Evolutionary conservation across 2,888 invertebrate species (phyloP).

Genomic region (Nomada lathburiana): DNA sequence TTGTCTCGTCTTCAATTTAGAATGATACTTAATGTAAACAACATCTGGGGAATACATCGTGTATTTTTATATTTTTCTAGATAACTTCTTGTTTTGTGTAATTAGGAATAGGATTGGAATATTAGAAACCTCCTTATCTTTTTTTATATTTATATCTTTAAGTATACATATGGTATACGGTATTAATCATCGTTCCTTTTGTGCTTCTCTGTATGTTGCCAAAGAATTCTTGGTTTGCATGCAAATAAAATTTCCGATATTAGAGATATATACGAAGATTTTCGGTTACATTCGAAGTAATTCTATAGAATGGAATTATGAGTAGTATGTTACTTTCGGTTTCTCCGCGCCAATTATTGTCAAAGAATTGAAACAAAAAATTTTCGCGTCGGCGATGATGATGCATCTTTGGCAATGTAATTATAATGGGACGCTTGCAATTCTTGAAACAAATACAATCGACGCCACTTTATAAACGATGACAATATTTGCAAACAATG

Average conservation of each 20-base stretch:
- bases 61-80: neutral
- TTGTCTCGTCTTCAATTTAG: neutral
- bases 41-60: neutral
- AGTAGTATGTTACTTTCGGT: neutral
- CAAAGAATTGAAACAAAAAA: neutral
- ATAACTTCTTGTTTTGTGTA: neutral
- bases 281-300: neutral
- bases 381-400: neutral
- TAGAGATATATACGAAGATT: no score
- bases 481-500: neutral
- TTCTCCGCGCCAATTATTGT: neutral
- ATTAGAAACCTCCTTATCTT: no score
- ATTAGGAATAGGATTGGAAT: neutral
- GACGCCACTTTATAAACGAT: neutral
- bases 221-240: no score
- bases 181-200: no score
- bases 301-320: neutral
- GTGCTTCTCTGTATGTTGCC: no score
- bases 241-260: no score
- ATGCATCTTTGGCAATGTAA: neutral
- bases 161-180: no score
- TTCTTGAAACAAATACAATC: neutral
- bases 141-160: no score
- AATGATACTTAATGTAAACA: neutral
- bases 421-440: neutral